These are phyloP conservation scores for Tiliacea citrago DNA, from an alignment of 2,888 invertebrate species.

Conservation along the genomic window DNA sequence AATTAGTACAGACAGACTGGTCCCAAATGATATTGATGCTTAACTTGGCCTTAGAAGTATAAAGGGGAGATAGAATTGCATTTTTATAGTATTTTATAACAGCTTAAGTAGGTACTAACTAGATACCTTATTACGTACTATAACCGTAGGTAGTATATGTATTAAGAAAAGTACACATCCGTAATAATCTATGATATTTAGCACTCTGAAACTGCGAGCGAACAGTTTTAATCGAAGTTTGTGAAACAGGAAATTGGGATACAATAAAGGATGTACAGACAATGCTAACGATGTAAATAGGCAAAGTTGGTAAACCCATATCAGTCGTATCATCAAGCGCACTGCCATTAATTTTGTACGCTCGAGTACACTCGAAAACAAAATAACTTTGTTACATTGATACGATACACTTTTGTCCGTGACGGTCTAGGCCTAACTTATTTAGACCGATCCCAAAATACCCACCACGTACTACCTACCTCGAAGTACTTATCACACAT, in stretches of 20 bases:
- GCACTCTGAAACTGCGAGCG: conserved; percentile 10
- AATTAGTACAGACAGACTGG: not conserved
- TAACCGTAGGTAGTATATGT: not conserved
- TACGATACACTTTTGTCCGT: conserved; percentile 64
- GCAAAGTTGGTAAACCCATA: conserved; percentile 67
- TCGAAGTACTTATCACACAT: conserved; percentile 7
- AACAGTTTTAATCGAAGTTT: conserved; percentile 53
- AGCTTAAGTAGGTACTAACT: not conserved
- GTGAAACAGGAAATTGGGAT: conserved; percentile 69
- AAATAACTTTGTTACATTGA: conserved; percentile 74
- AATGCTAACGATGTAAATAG: conserved; percentile 67
- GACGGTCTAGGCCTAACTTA: conserved; percentile 34
- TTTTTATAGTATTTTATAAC: not conserved
- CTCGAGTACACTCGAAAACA: conserved; percentile 71
- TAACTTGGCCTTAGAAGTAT: not conserved
- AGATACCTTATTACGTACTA: not conserved
- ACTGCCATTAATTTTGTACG: conserved; percentile 75
- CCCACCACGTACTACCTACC: not conserved
- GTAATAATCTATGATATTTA: conserved; percentile 24
- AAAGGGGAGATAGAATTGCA: not conserved
- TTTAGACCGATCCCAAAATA: conserved; percentile 29
- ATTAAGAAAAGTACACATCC: conserved; percentile 1
- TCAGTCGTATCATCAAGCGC: conserved; percentile 72
- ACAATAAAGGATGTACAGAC: conserved; percentile 58
- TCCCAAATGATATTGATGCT: not conserved